phyloP scores from a whole-genome alignment of 2,888 invertebrate species.

The Megastigmus dorsalis region DNA sequence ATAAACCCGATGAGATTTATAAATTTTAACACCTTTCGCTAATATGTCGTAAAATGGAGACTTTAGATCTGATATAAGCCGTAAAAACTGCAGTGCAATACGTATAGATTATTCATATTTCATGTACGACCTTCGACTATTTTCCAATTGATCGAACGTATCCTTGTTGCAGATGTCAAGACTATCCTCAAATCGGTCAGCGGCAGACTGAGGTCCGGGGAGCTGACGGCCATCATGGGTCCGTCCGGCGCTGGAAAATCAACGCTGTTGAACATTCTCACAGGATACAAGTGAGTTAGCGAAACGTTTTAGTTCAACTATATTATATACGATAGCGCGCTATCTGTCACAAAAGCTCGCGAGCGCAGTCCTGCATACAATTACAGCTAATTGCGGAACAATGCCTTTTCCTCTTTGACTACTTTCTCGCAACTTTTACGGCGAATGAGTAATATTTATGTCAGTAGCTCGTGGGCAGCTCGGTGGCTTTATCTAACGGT shows the following conservation, averaged over 20 bases:
- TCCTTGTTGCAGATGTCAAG: conserved; percentile 83
- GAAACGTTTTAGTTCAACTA: not conserved
- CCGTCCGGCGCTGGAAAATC: conserved; percentile 97
- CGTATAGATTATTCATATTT: too few relatives aligned
- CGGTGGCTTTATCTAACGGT: conserved; percentile 27
- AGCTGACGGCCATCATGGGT: conserved; percentile 97
- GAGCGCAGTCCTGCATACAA: not conserved
- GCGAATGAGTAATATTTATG: not conserved
- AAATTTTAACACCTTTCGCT: too few relatives aligned
- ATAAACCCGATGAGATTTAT: too few relatives aligned
- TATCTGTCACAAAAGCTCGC: too few relatives aligned
- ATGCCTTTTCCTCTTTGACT: not conserved
- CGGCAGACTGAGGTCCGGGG: conserved; percentile 90
- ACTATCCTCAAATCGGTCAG: conserved; percentile 92
- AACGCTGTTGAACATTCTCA: conserved; percentile 93
- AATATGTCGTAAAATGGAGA: too few relatives aligned
- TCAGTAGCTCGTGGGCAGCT: not conserved
- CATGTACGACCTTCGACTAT: too few relatives aligned
- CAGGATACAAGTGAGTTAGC: conserved; percentile 93
- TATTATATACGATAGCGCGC: too few relatives aligned
- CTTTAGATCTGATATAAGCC: too few relatives aligned
- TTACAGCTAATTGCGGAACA: not conserved
- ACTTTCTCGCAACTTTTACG: not conserved
- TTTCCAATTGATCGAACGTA: too few relatives aligned
- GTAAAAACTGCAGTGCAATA: too few relatives aligned